Conservation (phyloP, 35 echinoderm and acorn worm genomes). For the Patiria miniata region DNA sequence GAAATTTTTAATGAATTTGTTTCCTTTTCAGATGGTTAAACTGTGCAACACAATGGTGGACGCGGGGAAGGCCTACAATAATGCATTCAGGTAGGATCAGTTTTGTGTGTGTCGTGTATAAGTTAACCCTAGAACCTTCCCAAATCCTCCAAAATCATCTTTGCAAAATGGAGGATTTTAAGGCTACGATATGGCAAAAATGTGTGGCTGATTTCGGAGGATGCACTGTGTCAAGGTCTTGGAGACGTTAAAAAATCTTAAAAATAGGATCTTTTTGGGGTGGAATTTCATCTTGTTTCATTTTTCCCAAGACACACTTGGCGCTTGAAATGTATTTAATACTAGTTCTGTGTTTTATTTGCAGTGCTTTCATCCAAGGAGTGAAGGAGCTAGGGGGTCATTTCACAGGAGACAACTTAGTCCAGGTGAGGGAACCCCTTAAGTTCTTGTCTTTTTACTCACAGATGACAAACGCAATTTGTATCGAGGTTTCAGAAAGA, state of each 20-base stretch:
- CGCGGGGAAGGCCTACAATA: constrained; percentile 76
- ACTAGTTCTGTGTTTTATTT: not conserved
- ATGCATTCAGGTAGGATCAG: constrained; percentile 72
- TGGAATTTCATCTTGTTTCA: too few relatives aligned
- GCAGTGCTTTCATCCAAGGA: constrained; percentile 47
- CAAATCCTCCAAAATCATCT: too few relatives aligned
- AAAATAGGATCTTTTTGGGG: too few relatives aligned
- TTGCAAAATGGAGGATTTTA: too few relatives aligned
- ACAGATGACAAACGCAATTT: not conserved
- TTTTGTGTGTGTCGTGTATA: too few relatives aligned
- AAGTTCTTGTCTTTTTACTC: not conserved
- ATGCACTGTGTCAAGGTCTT: not conserved
- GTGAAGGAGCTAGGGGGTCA: constrained; percentile 52
- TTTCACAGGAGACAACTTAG: constrained; percentile 49
- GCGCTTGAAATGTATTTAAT: not conserved
- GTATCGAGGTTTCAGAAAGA: not conserved
- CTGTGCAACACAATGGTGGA: constrained; percentile 80
- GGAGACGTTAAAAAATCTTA: too few relatives aligned
- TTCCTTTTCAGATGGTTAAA: constrained; percentile 70
- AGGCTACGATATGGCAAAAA: too few relatives aligned
- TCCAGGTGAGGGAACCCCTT: constrained; percentile 20
- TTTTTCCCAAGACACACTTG: too few relatives aligned
- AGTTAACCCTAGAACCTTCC: too few relatives aligned
- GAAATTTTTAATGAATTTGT: not conserved
- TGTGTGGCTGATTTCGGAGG: too few relatives aligned